Evolutionary conservation across 2,888 invertebrate genomes (phyloP), one percentile per base, ranked within the genome.

Genomic region (Tromatobia lineatoria): DNA sequence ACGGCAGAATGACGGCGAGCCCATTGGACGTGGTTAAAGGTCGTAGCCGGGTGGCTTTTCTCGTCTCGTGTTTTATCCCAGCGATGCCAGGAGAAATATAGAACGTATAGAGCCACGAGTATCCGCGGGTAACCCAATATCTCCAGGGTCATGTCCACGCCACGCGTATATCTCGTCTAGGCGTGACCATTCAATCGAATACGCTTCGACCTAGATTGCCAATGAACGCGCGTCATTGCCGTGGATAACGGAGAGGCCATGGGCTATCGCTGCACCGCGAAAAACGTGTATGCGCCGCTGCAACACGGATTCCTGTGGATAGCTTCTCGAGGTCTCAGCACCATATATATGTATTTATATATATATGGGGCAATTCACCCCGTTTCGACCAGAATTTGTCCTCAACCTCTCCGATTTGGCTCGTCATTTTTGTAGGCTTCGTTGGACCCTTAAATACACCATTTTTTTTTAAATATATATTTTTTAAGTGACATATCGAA

Each of bases 171-270:
- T 78, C 69, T 73, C 76, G 76, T 80, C 82, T 82, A 82, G 82
- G 82, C 82, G 80, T 86, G 86, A 82, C 84, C 84, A 78, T 85
- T 85, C 80, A 84, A 86, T 86, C 84, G 86, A 86, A 82, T 79
- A 76, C 77, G 80, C 80, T 80, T 78, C 82, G 84, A 86, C 86
- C 86, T 66, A 86, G 74, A 83, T 86, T 64, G 67, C 50, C 59
- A 69, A 69, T 45, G 66, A 79, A 29, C 67, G 52, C 34, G 54
- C 45, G 69, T 69, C 78, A 61, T 70, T 61, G 61, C 50, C 61
- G 29, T n/a, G 47, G 47, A 61, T 34, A 18, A 75, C 23, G n/a
- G 59, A 59, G 11, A 61, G 29, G 38, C 67, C 38, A 38, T 50
- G 70, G 45, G 20, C n/a, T 70, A 13, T 70, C 52, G 66, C 23